Conservation (phyloP, 2,888 invertebrate genomes). For the Ecdyonurus torrentis region DNA sequence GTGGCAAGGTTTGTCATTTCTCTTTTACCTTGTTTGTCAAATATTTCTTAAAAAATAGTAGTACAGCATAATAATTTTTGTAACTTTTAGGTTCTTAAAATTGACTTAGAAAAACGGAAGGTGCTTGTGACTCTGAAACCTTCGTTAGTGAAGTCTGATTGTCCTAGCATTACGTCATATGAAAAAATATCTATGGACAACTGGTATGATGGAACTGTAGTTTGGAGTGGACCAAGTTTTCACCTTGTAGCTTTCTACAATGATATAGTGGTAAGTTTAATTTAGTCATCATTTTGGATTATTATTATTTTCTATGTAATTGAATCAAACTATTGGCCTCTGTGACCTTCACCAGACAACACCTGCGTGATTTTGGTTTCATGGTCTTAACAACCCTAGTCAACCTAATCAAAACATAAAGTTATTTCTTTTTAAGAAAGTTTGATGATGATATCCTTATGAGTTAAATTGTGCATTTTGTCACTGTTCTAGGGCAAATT, state of each 20-base stretch:
- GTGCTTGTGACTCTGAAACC: slow-evolving; percentile 47
- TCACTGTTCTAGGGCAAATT: neutral
- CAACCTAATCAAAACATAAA: too few relatives aligned
- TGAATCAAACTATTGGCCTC: too few relatives aligned
- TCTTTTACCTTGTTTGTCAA: neutral
- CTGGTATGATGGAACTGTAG: slow-evolving; percentile 37
- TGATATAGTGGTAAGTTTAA: slow-evolving; percentile 26
- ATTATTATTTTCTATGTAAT: too few relatives aligned
- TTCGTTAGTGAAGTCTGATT: slow-evolving; percentile 37
- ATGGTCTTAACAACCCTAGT: too few relatives aligned
- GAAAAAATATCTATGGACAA: slow-evolving; percentile 33
- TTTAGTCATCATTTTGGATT: too few relatives aligned
- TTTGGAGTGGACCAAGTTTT: slow-evolving; percentile 30
- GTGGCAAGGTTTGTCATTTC: neutral
- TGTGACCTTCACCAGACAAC: too few relatives aligned
- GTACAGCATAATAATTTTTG: neutral
- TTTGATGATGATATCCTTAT: too few relatives aligned
- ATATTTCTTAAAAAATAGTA: neutral
- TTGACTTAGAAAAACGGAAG: slow-evolving; percentile 29
- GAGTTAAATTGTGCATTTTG: too few relatives aligned
- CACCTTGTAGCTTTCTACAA: slow-evolving; percentile 41
- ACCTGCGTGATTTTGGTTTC: too few relatives aligned
- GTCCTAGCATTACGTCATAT: slow-evolving; percentile 33
- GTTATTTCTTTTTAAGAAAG: too few relatives aligned
- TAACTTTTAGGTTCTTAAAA: slow-evolving; percentile 33